Conservation (phyloP, 92 coral and sea anemone genomes). For the Ricordea florida region DNA sequence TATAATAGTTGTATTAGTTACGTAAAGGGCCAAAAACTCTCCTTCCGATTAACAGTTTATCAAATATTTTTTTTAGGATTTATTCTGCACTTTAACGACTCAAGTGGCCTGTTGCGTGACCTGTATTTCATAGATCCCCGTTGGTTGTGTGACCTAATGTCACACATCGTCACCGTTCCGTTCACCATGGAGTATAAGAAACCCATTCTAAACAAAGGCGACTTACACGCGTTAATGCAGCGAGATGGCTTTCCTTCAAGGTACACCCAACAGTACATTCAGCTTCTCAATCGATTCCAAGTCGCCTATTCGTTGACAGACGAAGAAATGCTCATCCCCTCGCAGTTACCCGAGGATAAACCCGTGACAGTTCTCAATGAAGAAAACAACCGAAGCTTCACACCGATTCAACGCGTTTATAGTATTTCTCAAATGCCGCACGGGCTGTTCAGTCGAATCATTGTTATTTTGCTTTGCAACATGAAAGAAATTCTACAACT, state of each 20-base stretch:
- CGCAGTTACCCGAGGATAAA: constrained; percentile 52
- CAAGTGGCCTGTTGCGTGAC: constrained; percentile 64
- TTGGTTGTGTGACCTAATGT: constrained; percentile 77
- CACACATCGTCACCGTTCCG: constrained; percentile 51
- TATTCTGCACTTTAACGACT: constrained; percentile 70
- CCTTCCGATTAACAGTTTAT: too few species aligned
- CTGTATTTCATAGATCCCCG: constrained; percentile 76
- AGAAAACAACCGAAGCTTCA: background rate
- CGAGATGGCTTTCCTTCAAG: constrained; percentile 50
- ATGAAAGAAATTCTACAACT: constrained; percentile 53
- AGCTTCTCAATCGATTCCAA: constrained; percentile 65
- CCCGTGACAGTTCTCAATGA: constrained; percentile 22
- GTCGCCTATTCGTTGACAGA: constrained; percentile 50
- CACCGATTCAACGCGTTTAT: constrained; percentile 54
- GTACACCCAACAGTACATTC: constrained; percentile 47
- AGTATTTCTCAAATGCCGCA: constrained; percentile 40
- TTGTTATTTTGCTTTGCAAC: constrained; percentile 57
- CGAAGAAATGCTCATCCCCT: constrained; percentile 61
- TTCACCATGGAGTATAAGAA: constrained; percentile 30
- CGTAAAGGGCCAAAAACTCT: background rate
- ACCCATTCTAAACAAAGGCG: constrained; percentile 53
- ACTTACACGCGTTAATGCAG: constrained; percentile 11
- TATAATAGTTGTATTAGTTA: background rate
- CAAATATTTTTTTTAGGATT: constrained; percentile 44
- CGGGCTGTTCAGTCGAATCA: constrained; percentile 68